Evolutionary conservation across 2,888 invertebrate species (phyloP).

Genomic region (Euplagia quadripunctaria): DNA sequence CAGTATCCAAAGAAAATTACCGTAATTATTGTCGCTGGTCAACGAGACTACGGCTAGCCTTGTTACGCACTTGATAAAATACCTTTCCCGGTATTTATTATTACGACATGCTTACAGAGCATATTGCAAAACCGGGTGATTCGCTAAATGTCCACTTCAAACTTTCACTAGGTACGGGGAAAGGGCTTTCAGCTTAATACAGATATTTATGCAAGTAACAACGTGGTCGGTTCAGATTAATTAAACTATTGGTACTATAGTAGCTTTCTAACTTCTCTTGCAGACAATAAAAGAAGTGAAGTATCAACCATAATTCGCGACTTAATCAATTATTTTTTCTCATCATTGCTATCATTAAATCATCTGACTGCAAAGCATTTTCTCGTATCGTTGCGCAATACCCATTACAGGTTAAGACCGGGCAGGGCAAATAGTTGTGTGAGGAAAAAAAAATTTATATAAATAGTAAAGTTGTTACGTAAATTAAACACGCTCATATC

Average conservation of each 20-base stretch:
- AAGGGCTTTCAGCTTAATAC: slow-evolving; percentile 43
- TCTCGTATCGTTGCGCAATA: slow-evolving; percentile 20
- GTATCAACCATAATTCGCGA: background rate
- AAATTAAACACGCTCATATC: slow-evolving; percentile 44
- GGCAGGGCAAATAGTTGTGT: slow-evolving; percentile 16
- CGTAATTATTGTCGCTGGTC: slow-evolving; percentile 1
- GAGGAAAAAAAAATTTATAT: slow-evolving; percentile 19
- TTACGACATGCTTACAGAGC: slow-evolving; percentile 62
- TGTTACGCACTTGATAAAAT: slow-evolving; percentile 62
- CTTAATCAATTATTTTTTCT: background rate
- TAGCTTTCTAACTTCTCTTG: background rate
- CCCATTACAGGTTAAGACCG: slow-evolving; percentile 12
- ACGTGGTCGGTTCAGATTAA: background rate
- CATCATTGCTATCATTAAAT: slow-evolving; percentile 25
- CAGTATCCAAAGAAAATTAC: slow-evolving; percentile 18
- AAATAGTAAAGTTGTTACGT: slow-evolving; percentile 42
- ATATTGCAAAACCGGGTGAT: slow-evolving; percentile 63
- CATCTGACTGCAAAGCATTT: slow-evolving; percentile 20
- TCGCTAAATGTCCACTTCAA: slow-evolving; percentile 57
- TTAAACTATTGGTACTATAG: background rate
- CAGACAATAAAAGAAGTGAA: background rate
- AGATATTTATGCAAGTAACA: background rate
- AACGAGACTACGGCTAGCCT: slow-evolving; percentile 33
- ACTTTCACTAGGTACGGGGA: slow-evolving; percentile 59
- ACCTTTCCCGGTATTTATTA: slow-evolving; percentile 63